Conservation (phyloP, 2,113 vertebrate species). For the Anhinga rufa region DNA sequence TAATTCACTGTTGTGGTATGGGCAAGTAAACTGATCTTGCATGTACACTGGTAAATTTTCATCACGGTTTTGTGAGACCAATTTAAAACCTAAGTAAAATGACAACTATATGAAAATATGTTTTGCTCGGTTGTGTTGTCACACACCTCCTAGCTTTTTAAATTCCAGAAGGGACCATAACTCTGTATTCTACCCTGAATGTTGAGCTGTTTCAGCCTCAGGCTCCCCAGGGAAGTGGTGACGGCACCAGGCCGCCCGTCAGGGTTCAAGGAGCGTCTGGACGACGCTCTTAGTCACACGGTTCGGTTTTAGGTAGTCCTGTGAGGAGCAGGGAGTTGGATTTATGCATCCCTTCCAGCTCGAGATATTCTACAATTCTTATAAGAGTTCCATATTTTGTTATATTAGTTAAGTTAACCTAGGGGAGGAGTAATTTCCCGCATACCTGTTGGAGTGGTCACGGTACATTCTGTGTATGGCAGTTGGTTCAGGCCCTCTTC, state of each 20-base stretch:
- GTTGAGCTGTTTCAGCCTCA: not conserved
- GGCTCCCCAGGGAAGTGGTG: not conserved
- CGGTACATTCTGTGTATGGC: slow-evolving; percentile 94
- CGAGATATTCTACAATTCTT: not conserved
- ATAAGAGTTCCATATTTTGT: not conserved
- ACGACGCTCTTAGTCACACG: too few relatives aligned
- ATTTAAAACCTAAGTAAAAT: not conserved
- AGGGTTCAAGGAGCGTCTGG: not conserved
- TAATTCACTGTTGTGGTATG: not conserved
- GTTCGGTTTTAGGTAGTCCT: not conserved
- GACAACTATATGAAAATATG: not conserved
- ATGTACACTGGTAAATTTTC: not conserved
- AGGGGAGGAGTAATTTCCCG: not conserved
- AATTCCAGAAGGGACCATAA: not conserved
- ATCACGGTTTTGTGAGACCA: not conserved
- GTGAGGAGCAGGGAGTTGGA: not conserved
- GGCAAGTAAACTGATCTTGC: not conserved
- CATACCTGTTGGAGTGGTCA: slow-evolving; percentile 95
- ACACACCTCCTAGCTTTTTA: not conserved
- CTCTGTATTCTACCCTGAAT: not conserved
- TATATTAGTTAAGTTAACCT: not conserved
- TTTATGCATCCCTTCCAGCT: not conserved
- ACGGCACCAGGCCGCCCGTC: not conserved
- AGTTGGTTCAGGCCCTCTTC: slow-evolving; percentile 98
- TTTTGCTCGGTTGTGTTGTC: not conserved